Percentiles rank a stretch among this genome's conserved stretches.
These are phyloP conservation scores for Liolophura sinensis DNA, from an alignment of 1,140 invertebrate genomes.

Conservation along the genomic window DNA sequence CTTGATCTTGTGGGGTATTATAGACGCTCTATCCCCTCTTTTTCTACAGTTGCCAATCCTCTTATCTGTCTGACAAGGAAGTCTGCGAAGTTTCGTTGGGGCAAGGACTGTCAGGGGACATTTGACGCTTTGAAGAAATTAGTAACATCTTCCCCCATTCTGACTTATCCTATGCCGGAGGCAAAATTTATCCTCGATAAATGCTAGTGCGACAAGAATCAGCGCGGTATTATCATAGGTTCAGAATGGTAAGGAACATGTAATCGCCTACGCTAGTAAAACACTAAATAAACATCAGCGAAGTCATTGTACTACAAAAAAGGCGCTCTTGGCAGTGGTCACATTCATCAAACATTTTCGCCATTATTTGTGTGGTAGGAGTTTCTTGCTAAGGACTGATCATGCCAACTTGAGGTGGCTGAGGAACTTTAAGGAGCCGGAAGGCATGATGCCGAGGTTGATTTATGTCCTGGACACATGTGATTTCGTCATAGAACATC, in stretches of 20 bases:
- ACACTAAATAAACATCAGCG: slow-evolving; percentile 6
- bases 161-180: slow-evolving; percentile 17
- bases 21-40: slow-evolving; percentile 4
- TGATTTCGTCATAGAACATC: slow-evolving; percentile 28
- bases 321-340: slow-evolving; percentile 14
- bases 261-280: slow-evolving; percentile 15
- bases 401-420: slow-evolving; percentile 11
- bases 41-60: slow-evolving; percentile 29
- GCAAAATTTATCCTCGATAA: slow-evolving; percentile 15
- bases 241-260: neutral
- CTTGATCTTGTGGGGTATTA: slow-evolving; percentile 10
- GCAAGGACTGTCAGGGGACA: slow-evolving; percentile 6
- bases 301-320: slow-evolving; percentile 16
- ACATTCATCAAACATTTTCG: slow-evolving; percentile 13
- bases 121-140: slow-evolving; percentile 17
- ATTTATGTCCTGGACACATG: slow-evolving; percentile 20
- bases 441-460: slow-evolving; percentile 27
- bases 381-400: slow-evolving; percentile 13
- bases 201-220: slow-evolving; percentile 5
- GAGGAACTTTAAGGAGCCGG: slow-evolving; percentile 12
- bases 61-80: slow-evolving; percentile 56
- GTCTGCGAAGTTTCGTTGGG: slow-evolving; percentile 25
- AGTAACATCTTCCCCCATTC: slow-evolving; percentile 16
- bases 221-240: slow-evolving; percentile 6
- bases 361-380: slow-evolving; percentile 13